Percentiles rank a stretch among this genome's conserved stretches.
Evolutionary conservation across 1,140 invertebrate species (phyloP).

Genomic region (Portunus trituberculatus): DNA sequence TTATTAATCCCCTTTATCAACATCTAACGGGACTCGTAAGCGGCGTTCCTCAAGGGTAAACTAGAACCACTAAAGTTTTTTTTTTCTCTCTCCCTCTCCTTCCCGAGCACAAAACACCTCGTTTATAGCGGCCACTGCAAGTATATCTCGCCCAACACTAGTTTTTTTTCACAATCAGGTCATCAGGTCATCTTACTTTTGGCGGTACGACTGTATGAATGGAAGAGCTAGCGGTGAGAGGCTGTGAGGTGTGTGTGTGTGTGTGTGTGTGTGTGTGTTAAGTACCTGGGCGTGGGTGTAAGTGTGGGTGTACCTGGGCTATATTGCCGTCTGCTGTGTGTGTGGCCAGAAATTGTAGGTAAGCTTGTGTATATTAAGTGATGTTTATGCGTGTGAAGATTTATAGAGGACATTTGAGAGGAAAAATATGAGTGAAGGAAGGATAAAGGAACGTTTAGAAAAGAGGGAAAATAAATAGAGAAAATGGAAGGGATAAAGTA

Average conservation of each 20-base stretch:
- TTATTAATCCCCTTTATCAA: neutral
- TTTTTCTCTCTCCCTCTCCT: neutral
- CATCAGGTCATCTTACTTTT: neutral
- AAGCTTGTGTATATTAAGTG: too few relatives aligned
- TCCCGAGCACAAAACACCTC: neutral
- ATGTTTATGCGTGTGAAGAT: too few relatives aligned
- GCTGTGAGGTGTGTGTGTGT: neutral
- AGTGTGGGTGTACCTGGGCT: neutral
- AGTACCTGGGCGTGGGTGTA: neutral
- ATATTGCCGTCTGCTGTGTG: neutral
- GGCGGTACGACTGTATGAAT: neutral
- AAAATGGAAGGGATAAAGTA: too few relatives aligned
- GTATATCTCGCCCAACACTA: neutral
- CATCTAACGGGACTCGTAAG: neutral
- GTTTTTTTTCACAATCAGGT: neutral
- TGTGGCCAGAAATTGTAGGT: neutral
- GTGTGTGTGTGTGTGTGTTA: neutral
- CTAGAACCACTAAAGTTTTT: neutral
- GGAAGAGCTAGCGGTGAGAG: neutral
- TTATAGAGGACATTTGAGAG: too few relatives aligned
- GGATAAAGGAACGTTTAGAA: too few relatives aligned
- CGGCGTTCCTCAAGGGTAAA: neutral
- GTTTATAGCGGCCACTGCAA: neutral
- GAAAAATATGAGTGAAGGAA: too few relatives aligned
- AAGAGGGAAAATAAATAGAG: too few relatives aligned